Conservation (phyloP, 2,888 invertebrate species). For the Sphinx pinastri region DNA sequence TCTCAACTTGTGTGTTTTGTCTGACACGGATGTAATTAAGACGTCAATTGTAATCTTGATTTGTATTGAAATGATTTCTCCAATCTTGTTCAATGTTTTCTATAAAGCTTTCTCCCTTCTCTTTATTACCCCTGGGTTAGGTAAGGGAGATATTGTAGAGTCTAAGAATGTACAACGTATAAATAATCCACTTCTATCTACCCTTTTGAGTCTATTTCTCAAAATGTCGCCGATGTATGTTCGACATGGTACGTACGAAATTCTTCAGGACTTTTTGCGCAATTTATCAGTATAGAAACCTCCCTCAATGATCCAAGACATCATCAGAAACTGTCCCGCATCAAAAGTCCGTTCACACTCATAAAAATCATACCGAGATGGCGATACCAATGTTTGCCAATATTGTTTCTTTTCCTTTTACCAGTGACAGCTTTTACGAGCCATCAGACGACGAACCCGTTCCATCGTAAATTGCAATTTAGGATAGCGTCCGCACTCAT, state of each 20-base stretch:
- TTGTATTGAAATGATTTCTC: background rate
- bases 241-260: too few species aligned
- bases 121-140: too few species aligned
- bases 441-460: slow-evolving; percentile 22
- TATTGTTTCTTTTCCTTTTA: slow-evolving; percentile 28
- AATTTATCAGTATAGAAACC: too few species aligned
- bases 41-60: background rate
- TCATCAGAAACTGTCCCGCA: background rate
- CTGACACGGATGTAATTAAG: background rate
- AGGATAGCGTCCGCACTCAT: slow-evolving; percentile 39
- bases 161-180: too few species aligned
- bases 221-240: too few species aligned
- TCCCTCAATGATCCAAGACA: background rate
- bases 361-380: slow-evolving; percentile 17
- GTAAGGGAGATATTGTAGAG: too few species aligned
- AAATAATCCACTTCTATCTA: too few species aligned
- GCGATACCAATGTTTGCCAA: slow-evolving; percentile 18
- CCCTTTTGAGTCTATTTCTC: too few species aligned
- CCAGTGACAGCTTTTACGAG: slow-evolving; percentile 31
- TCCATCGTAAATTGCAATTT: slow-evolving; percentile 55
- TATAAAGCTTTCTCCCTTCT: too few species aligned
- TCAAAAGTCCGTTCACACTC: slow-evolving; percentile 14
- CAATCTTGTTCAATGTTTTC: too few species aligned
- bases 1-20: slow-evolving; percentile 16
- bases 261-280: too few species aligned